Percentiles rank a stretch among this genome's conserved stretches.
phyloP scores from a whole-genome alignment of 2,888 invertebrate genomes.

The Cantharis rufa region DNA sequence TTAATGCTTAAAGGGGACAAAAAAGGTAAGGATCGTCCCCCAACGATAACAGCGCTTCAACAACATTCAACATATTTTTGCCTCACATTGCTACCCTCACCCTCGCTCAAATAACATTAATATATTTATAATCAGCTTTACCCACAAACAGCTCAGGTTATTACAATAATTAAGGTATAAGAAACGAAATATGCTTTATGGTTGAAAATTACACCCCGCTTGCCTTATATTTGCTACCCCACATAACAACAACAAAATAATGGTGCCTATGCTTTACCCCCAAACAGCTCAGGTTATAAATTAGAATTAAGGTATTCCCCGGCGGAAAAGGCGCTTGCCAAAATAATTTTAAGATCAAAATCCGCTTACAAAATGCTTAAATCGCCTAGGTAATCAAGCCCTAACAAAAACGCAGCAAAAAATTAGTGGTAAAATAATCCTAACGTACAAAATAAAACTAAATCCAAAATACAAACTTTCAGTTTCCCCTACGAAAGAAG shows the following conservation, averaged over 20 bases:
- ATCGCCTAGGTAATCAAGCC: constrained; percentile 19
- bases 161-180: constrained; percentile 2
- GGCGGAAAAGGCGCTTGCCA: not conserved
- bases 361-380: constrained; percentile 22
- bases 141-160: constrained; percentile 15
- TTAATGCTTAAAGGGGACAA: constrained; percentile 36
- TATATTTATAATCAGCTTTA: constrained; percentile 15
- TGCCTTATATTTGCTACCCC: not conserved
- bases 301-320: not conserved
- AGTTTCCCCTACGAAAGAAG: constrained; percentile 43
- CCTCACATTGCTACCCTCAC: constrained; percentile 6
- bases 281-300: not conserved
- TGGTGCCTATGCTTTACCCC: not conserved
- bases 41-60: constrained; percentile 53
- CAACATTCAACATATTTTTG: constrained; percentile 37
- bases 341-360: not conserved
- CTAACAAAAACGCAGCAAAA: constrained; percentile 13
- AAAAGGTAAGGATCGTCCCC: constrained; percentile 52
- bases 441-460: not conserved
- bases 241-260: not conserved
- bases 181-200: constrained; percentile 10
- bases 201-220: not conserved
- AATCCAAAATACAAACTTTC: constrained; percentile 17
- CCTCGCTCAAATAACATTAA: constrained; percentile 7
- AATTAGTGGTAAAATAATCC: constrained; percentile 31